These are phyloP conservation scores for Phymorhynchus buccinoides DNA, from an alignment of 1,140 invertebrate species.

Conservation along the genomic window DNA sequence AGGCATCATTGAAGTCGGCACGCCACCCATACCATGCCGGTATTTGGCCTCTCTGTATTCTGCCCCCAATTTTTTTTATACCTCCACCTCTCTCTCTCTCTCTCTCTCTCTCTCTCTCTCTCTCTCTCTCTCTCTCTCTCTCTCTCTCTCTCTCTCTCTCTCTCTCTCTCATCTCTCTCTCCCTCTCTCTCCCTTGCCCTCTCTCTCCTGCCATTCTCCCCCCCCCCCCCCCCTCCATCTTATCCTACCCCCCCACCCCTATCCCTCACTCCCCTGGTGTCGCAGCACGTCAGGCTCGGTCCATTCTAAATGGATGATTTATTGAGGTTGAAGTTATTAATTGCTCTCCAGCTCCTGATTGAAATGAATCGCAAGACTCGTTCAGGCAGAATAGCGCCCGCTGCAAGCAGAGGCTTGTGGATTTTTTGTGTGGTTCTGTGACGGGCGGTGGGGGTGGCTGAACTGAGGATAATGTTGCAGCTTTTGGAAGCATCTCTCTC, in stretches of 20 bases:
- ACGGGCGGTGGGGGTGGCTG: too few relatives aligned
- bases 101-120: not conserved
- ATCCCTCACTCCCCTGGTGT: conserved; percentile 1
- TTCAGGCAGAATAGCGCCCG: conserved; percentile 9
- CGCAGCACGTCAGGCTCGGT: not conserved
- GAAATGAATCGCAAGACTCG: conserved; percentile 38
- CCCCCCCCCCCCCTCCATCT: not conserved
- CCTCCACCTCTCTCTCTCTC: not conserved
- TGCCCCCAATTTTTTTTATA: too few relatives aligned
- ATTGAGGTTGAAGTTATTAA: conserved; percentile 44
- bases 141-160: too few relatives aligned
- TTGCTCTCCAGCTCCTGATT: conserved; percentile 42
- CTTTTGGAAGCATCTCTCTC: too few relatives aligned
- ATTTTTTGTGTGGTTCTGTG: too few relatives aligned
- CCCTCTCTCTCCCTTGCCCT: too few relatives aligned
- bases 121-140: not conserved
- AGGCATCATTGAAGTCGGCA: too few relatives aligned
- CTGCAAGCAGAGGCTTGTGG: not conserved
- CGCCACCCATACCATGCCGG: too few relatives aligned
- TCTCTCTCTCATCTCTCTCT: too few relatives aligned
- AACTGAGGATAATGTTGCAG: too few relatives aligned
- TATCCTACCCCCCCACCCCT: too few relatives aligned
- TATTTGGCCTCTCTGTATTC: too few relatives aligned
- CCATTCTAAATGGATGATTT: conserved; percentile 46
- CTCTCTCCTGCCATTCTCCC: not conserved